Percentiles rank a stretch among this genome's conserved stretches.
phyloP scores from a whole-genome alignment of 2,888 invertebrate genomes.

The Pammene fasciana region DNA sequence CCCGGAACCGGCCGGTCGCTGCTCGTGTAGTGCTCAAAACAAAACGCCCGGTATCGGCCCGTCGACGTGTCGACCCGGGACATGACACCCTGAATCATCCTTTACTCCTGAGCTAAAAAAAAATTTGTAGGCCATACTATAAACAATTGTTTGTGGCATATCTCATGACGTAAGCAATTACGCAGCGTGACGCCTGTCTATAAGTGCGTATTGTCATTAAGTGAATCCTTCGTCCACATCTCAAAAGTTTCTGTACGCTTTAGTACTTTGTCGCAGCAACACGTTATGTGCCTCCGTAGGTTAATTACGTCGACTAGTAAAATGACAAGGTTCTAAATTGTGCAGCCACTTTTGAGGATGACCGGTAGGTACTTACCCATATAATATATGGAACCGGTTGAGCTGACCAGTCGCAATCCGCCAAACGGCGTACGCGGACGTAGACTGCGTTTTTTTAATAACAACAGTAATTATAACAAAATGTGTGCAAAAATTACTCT shows the following conservation, averaged over 20 bases:
- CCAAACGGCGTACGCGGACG: background rate
- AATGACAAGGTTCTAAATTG: background rate
- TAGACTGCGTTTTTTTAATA: background rate
- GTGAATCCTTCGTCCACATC: background rate
- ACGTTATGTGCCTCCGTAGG: background rate
- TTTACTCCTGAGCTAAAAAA: too few species aligned
- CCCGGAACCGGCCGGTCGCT: too few species aligned
- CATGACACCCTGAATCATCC: too few species aligned
- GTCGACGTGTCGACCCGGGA: too few species aligned
- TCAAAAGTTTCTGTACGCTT: background rate
- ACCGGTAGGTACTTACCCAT: background rate
- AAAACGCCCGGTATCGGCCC: too few species aligned
- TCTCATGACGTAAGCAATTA: background rate
- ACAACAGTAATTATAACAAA: conserved; percentile 1
- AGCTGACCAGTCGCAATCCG: conserved; percentile 10
- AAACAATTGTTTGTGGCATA: background rate
- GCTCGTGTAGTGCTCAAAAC: too few species aligned
- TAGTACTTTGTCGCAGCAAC: background rate
- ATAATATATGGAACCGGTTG: conserved; percentile 13
- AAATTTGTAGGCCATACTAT: background rate
- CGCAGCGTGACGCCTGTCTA: conserved; percentile 9
- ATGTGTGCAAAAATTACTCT: conserved; percentile 5
- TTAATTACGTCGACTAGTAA: background rate
- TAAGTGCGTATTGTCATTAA: conserved; percentile 12
- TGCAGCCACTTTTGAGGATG: background rate